Conservation (phyloP, 2,888 invertebrate species). For the Cacoxenus indagator region DNA sequence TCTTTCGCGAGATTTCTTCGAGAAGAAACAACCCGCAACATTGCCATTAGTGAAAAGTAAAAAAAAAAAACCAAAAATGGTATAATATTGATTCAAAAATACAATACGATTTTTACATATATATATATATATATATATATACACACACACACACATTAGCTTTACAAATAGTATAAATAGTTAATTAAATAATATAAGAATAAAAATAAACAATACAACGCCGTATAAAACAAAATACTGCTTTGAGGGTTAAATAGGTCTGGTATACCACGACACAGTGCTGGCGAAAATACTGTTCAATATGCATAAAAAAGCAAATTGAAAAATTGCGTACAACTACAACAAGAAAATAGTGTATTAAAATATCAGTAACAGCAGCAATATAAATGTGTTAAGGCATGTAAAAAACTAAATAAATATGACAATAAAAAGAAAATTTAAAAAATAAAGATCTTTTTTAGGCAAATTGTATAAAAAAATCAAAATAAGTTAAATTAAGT, state of each 20-base stretch:
- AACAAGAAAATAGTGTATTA: too few species aligned
- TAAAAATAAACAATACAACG: too few species aligned
- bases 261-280: slow-evolving; percentile 33
- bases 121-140: too few species aligned
- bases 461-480: slow-evolving; percentile 42
- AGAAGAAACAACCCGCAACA: slow-evolving; percentile 54
- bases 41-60: slow-evolving; percentile 62
- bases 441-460: slow-evolving; percentile 46
- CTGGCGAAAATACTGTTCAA: slow-evolving; percentile 33
- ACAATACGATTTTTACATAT: too few species aligned
- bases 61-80: slow-evolving; percentile 44
- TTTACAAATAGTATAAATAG: too few species aligned
- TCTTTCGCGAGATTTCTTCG: slow-evolving; percentile 58
- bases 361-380: slow-evolving; percentile 14
- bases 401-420: background rate
- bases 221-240: too few species aligned
- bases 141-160: too few species aligned
- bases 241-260: too few species aligned
- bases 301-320: background rate
- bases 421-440: background rate
- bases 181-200: too few species aligned
- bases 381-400: background rate
- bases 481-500: slow-evolving; percentile 40
- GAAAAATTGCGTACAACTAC: slow-evolving; percentile 8
- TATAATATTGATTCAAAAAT: slow-evolving; percentile 43